Evolutionary conservation across 30 jellyfish, hydroid and myxozoan genomes (phyloP), one percentile per base, ranked within the genome.

Genomic region (Sanderia malayensis): DNA sequence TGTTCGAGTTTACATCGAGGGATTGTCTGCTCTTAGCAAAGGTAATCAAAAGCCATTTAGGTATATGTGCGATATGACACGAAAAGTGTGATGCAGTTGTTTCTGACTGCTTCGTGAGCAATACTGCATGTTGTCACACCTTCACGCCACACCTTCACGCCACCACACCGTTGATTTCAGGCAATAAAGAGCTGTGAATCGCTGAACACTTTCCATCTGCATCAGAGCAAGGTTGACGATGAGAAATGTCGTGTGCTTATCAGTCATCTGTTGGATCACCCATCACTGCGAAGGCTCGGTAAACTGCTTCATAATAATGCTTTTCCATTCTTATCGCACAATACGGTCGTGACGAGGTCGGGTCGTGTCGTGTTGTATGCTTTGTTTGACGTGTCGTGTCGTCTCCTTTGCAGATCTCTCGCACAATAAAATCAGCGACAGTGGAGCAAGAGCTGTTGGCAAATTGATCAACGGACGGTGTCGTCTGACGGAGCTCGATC

Each of bases 391-490:
- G n/a, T n/a, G n/a, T n/a, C n/a, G n/a, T n/a, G n/a, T n/a, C n/a
- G n/a, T 41, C 47, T 11, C 41, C 21, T 20, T 69, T 61, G 20
- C 73, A 92, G 98, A 92, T 79, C 76, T 92, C 0, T 84, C 98
- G 13, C 90, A 92, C 65, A 92, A 92, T 82, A 78, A 79, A 70
- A 76, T 92, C 21, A 86, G 95, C 2, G 96, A 92, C 44, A 92
- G 96, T 59, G 91, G 95, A 30, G 96, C 98, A 58, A 53, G 98
- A 61, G 98, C 98, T 0, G 63, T 92, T 47, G 98, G 98, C 10
- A 92, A 92, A 46, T 32, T 92, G 46, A 71, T 92, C 53, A 92
- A 92, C 57, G 88, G 88, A 44, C 85, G 92, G 24, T 80, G 94
- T 44, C 84, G 71, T 13, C 84, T 92, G 30, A 85, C 52, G 19